Base-by-base conservation (phyloP, 92 coral and sea anemone genomes). In the Pocillopora meandrina region DNA sequence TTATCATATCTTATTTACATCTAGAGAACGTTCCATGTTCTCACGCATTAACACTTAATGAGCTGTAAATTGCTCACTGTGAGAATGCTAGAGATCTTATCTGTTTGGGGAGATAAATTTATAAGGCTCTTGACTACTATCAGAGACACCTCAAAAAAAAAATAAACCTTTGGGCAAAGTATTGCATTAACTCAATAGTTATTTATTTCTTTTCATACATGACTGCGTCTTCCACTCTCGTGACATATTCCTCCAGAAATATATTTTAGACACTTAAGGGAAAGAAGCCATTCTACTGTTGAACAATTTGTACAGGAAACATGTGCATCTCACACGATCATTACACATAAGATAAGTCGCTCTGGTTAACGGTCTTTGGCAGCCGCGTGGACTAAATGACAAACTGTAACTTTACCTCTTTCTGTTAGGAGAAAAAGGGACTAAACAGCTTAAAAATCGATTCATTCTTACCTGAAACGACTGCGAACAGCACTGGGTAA, bases 391-490 rank as follows among this genome's bases (percentile, higher is more conserved):
- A 31, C 15, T 68, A 5, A 58, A 64, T 68, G 31, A 68, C 65
- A 69, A 56, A 56, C 57, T 69, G 79, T 82, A 72, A 82, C 79
- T 82, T 34, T 21, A 70, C 9, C 34, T 55, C 47, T 73, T 62
- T 83, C 61, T 35, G 73, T 61, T 15, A 34, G 60, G 4, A 52
- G 17, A 16, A 72, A 82, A 63, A 83, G n/a, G 9, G 58, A 34
- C 58, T 81, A 57, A 81, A 81, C 76, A 70, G 4, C 57, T 19
- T 61, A 16, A 59, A 74, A 65, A 61, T 23, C 56, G 20, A 74
- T 47, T 61, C 61, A 2, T 74, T 47, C 80, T 36, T 16, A 83
- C 86, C 86, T 83, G 86, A 74, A 74, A 83, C 63, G 86, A 83
- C 20, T 83, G 86, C 73, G 86, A 63, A 31, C 34, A 20, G 21